phyloP scores from a whole-genome alignment of 1,140 invertebrate species.

The Coptotermes formosanus region DNA sequence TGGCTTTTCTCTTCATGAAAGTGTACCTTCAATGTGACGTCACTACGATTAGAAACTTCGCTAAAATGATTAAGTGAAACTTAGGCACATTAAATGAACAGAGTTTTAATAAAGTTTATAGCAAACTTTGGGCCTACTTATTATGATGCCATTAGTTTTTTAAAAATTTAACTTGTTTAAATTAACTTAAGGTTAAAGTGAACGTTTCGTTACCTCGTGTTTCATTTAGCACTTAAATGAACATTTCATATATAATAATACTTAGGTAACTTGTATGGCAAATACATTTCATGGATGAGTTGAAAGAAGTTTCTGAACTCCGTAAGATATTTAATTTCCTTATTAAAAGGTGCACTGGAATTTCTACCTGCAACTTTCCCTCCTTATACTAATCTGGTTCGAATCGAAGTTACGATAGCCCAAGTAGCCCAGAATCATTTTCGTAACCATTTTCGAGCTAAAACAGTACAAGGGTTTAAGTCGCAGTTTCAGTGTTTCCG shows the following conservation, averaged over 20 bases:
- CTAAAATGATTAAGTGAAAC: conserved; percentile 13
- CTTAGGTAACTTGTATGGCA: neutral
- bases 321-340: too few relatives aligned
- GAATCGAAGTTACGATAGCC: too few relatives aligned
- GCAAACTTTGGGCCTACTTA: neutral
- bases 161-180: neutral
- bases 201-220: neutral
- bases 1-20: neutral
- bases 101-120: conserved; percentile 7
- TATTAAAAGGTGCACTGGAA: too few relatives aligned
- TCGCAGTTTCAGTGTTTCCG: too few relatives aligned
- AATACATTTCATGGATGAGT: neutral
- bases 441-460: too few relatives aligned
- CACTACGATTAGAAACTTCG: neutral
- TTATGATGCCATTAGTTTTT: neutral
- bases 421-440: too few relatives aligned
- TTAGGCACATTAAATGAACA: neutral
- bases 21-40: neutral
- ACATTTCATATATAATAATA: neutral
- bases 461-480: too few relatives aligned
- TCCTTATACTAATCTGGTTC: too few relatives aligned
- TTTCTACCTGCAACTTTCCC: too few relatives aligned
- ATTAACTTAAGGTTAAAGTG: neutral
- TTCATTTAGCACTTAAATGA: neutral
- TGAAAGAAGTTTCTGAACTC: too few relatives aligned